These are phyloP conservation scores for Paralichthys olivaceus DNA, from an alignment of 2,113 vertebrate species.

Conservation along the genomic window DNA sequence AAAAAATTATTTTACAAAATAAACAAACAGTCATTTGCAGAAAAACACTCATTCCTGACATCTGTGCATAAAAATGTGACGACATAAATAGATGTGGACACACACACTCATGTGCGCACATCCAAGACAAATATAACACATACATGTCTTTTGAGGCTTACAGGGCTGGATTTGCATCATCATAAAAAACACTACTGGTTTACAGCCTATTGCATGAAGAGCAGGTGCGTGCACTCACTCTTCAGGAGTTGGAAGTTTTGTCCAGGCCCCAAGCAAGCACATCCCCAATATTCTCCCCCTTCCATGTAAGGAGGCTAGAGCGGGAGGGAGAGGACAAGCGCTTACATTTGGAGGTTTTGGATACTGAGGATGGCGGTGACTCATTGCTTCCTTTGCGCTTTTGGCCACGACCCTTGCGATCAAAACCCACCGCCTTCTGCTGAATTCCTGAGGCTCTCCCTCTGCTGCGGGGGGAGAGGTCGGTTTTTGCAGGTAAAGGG, in stretches of 20 bases:
- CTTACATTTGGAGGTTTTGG: slow-evolving; percentile 60
- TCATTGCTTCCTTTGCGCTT: slow-evolving; percentile 83
- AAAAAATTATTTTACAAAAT: slow-evolving; percentile 51
- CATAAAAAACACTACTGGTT: slow-evolving; percentile 2
- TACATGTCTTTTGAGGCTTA: not conserved
- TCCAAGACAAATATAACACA: not conserved
- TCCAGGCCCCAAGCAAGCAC: slow-evolving; percentile 72
- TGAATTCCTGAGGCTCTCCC: slow-evolving; percentile 52
- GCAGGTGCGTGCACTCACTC: slow-evolving; percentile 68
- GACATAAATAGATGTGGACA: slow-evolving; percentile 45
- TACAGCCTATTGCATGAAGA: not conserved
- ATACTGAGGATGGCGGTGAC: slow-evolving; percentile 49
- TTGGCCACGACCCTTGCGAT: slow-evolving; percentile 81
- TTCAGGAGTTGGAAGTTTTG: slow-evolving; percentile 82
- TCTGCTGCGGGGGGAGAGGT: slow-evolving; percentile 65
- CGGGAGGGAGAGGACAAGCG: slow-evolving; percentile 75
- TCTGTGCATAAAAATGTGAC: slow-evolving; percentile 39
- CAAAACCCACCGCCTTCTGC: slow-evolving; percentile 66
- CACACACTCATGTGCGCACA: slow-evolving; percentile 13
- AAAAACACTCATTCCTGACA: slow-evolving; percentile 39
- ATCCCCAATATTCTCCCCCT: slow-evolving; percentile 69
- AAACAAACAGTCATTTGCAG: slow-evolving; percentile 21
- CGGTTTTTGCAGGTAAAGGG: slow-evolving; percentile 46
- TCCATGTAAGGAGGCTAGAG: slow-evolving; percentile 61
- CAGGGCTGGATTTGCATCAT: not conserved